Evolutionary conservation across 2,797 vertebrate species (phyloP), one percentile per base, ranked within the genome.

Genomic region (Crossoptilon crossoptilon): DNA sequence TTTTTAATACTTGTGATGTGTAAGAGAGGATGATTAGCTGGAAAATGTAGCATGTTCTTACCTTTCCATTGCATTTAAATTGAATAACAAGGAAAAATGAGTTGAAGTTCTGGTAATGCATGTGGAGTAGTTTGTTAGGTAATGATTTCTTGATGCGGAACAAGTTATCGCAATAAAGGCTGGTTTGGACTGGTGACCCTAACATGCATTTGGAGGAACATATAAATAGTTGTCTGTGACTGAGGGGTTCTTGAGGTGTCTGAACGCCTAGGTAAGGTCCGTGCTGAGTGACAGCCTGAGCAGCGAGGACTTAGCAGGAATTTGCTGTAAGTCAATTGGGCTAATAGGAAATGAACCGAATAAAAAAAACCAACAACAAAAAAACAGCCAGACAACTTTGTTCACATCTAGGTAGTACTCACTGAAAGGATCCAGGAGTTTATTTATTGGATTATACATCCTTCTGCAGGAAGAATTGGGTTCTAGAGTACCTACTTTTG

Each of bases 171-270:
- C 14, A 14, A 0, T 72, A 15, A 69, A 39, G 44, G 24, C 35
- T 46, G 10, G 51, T 10, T 62, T 31, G 62, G 43, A 46, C 11
- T 33, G 10, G 43, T 46, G 46, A 16, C 46, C 24, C 4, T 3
- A 51, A 29, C 0, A 3, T 37, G 46, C 0, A 29, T 53, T 53
- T 29, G 51, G 51, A 29, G 51, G 27, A 53, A 53, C 27, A 29
- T 17, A 29, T 16, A 0, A 0, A 9, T 44, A 1, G 0, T 5
- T 22, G 17, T 27, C 22, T 15, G 77, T 19, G 33, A 12, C 11
- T 1, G 1, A 11, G 76, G 15, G 62, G 73, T 37, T 18, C 4
- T 29, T 19, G 18, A 24, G 5, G 44, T 8, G 31, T 10, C 43
- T 14, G 33, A 27, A 41, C 70, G 11, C 19, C 8, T 11, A 11